A percentile compares a stretch with the other conserved stretches of the same genome.
phyloP scores from a whole-genome alignment of 2,888 invertebrate genomes.

The Baronia brevicornis region DNA sequence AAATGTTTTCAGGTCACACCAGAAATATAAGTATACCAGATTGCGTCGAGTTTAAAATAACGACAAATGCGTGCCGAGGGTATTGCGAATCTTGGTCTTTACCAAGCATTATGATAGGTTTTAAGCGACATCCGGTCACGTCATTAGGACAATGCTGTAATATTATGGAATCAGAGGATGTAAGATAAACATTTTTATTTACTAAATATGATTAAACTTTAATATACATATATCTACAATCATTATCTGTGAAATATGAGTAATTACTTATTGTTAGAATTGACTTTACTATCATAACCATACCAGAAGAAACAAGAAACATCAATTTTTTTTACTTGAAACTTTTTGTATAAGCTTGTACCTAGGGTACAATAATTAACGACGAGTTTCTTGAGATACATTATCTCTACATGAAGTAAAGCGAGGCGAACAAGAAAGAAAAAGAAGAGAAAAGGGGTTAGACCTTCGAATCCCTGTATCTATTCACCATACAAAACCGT shows the following conservation, averaged over 20 bases:
- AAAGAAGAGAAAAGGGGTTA: too few species aligned
- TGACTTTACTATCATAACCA: too few species aligned
- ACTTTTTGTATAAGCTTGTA: too few species aligned
- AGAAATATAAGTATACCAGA: conserved; percentile 87
- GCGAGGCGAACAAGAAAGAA: too few species aligned
- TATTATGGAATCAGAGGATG: conserved; percentile 91
- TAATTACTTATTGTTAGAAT: too few species aligned
- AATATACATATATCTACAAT: neutral
- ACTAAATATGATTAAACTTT: conserved; percentile 1
- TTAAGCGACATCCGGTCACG: conserved; percentile 78
- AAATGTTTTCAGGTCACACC: conserved; percentile 79
- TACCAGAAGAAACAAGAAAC: too few species aligned
- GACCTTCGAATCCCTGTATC: too few species aligned
- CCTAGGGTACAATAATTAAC: too few species aligned
- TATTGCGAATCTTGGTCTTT: conserved; percentile 92
- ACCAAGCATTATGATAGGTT: conserved; percentile 79
- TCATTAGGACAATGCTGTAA: conserved; percentile 92
- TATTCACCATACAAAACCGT: too few species aligned
- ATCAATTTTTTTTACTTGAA: too few species aligned
- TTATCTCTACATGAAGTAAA: too few species aligned
- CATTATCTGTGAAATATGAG: neutral
- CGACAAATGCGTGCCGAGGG: conserved; percentile 91
- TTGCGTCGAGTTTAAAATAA: conserved; percentile 89
- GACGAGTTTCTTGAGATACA: too few species aligned
- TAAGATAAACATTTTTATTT: conserved; percentile 47